Percentiles rank a stretch among this genome's conserved stretches.
These are phyloP conservation scores for Acrobasis consociella DNA, from an alignment of 2,888 invertebrate genomes.

Conservation along the genomic window DNA sequence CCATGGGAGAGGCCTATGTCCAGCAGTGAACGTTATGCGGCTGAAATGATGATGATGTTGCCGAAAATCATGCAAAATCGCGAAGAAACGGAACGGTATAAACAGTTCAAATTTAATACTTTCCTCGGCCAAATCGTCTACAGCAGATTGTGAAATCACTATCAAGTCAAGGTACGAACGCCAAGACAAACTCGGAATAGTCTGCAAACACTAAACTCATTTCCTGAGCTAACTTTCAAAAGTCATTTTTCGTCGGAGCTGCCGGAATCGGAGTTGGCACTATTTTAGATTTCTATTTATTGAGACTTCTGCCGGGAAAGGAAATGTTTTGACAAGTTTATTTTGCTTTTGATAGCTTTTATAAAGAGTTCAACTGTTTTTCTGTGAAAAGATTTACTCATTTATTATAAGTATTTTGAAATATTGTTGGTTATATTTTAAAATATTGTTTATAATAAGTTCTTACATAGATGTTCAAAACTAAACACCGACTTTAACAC, in stretches of 20 bases:
- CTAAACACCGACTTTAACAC: no score
- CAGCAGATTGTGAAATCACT: constrained; percentile 18
- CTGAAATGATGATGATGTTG: no score
- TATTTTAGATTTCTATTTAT: constrained; percentile 16
- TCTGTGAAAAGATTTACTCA: no score
- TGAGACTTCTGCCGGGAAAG: neutral
- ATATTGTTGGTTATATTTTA: no score
- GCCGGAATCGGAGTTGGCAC: constrained; percentile 15
- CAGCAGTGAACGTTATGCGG: no score
- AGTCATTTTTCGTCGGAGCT: constrained; percentile 15
- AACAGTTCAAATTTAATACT: neutral
- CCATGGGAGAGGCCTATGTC: no score
- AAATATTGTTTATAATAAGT: no score
- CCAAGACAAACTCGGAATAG: constrained; percentile 14
- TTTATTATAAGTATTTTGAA: no score
- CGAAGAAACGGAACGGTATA: neutral
- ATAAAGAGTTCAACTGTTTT: neutral
- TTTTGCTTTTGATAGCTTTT: constrained; percentile 1
- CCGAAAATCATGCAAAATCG: no score
- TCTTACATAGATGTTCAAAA: no score
- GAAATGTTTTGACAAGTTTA: constrained; percentile 13
- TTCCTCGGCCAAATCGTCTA: constrained; percentile 9
- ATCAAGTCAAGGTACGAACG: constrained; percentile 9
- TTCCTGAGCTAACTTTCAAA: constrained; percentile 20
- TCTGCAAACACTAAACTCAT: constrained; percentile 19